Evolutionary conservation across 1,140 invertebrate genomes (phyloP).

Genomic region (Nephotettix cincticeps): DNA sequence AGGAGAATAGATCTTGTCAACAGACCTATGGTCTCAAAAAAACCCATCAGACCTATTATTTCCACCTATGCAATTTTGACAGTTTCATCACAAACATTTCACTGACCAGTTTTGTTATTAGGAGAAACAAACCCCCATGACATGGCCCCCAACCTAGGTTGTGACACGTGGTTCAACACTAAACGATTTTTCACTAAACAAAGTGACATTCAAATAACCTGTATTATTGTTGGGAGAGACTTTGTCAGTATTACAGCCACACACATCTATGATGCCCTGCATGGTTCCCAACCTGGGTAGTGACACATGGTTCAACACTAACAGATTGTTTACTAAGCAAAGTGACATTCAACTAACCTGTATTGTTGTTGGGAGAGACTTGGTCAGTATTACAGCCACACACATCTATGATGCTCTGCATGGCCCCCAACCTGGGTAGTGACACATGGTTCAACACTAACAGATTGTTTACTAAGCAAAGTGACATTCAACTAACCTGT

Average conservation of each 20-base stretch:
- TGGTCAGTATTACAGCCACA: no score
- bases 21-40: no score
- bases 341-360: no score
- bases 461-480: no score
- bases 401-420: constrained; percentile 75
- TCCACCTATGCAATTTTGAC: no score
- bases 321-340: constrained; percentile 79
- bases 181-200: constrained; percentile 81
- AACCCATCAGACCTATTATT: no score
- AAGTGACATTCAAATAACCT: no score
- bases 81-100: no score
- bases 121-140: constrained; percentile 59
- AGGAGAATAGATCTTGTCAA: no score
- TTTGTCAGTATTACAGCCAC: no score
- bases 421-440: constrained; percentile 84
- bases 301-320: constrained; percentile 81
- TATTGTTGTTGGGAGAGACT: constrained; percentile 16
- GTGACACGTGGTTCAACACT: constrained; percentile 77
- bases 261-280: constrained; percentile 68
- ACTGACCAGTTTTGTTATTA: constrained; percentile 13
- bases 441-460: constrained; percentile 84
- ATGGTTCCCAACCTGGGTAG: constrained; percentile 88
- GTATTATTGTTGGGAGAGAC: constrained; percentile 6
- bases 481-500: constrained; percentile 16
- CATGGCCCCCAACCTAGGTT: constrained; percentile 88